Percentiles rank a stretch among this genome's conserved stretches.
Evolutionary conservation across 1,140 invertebrate genomes (phyloP).

Genomic region (Pectinophora gossypiella): DNA sequence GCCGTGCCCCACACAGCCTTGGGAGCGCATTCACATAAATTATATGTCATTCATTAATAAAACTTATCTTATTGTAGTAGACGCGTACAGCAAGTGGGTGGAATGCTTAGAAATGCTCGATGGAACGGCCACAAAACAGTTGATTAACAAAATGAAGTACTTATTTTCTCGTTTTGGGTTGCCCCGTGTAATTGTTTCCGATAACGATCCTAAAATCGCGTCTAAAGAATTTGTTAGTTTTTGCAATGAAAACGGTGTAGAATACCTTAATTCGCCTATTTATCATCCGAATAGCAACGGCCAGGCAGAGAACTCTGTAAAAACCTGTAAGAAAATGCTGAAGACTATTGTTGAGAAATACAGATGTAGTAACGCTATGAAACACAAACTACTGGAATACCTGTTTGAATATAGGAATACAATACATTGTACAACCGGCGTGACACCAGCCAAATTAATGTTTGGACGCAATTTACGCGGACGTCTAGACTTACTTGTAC

Average conservation of each 20-base stretch:
- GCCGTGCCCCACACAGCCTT: not conserved
- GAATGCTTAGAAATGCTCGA: not conserved
- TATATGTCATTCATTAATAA: not conserved
- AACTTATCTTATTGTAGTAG: not conserved
- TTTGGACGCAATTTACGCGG: conserved; percentile 3
- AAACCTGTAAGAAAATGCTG: conserved; percentile 1
- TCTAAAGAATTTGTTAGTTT: not conserved
- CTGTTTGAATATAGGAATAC: conserved; percentile 4
- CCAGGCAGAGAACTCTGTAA: conserved; percentile 2
- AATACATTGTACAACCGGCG: not conserved
- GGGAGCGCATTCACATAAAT: not conserved
- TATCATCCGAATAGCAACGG: conserved; percentile 5
- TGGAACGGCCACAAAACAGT: not conserved
- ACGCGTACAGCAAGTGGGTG: not conserved
- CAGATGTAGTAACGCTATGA: not conserved
- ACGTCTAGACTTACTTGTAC: not conserved
- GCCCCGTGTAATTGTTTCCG: not conserved
- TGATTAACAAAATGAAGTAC: not conserved
- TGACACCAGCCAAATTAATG: conserved; percentile 6
- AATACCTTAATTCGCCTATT: conserved; percentile 1
- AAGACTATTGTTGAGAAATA: not conserved
- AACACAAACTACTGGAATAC: not conserved
- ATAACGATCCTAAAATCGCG: no score
- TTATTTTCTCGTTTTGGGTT: not conserved
- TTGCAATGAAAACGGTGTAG: not conserved